Evolutionary conservation across 2,888 invertebrate species (phyloP).

Genomic region (Drosophila mimica): DNA sequence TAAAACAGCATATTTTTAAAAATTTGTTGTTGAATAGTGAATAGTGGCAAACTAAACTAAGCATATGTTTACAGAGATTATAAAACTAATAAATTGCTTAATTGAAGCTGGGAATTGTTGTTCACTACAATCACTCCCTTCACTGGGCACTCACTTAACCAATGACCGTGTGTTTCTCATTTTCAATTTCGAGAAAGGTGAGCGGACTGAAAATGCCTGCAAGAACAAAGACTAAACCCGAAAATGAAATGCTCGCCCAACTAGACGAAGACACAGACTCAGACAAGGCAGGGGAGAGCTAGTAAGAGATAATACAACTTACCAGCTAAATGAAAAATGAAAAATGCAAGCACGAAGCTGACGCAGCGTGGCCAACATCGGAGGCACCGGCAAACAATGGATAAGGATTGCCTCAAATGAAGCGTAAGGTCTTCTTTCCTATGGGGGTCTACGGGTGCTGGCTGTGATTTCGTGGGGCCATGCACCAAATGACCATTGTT

Average conservation of each 20-base stretch:
- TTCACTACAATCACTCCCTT: slow-evolving; percentile 49
- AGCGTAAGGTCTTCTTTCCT: slow-evolving; percentile 48
- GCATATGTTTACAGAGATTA: not conserved
- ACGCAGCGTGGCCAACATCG: slow-evolving; percentile 31
- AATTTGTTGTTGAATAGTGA: too few relatives aligned
- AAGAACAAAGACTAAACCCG: slow-evolving; percentile 26
- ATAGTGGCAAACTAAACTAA: not conserved
- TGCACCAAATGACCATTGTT: slow-evolving; percentile 42
- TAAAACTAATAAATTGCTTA: not conserved
- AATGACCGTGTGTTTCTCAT: slow-evolving; percentile 59
- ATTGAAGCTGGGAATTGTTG: slow-evolving; percentile 18
- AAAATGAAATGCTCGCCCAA: slow-evolving; percentile 18
- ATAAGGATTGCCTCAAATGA: slow-evolving; percentile 68
- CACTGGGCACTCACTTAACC: slow-evolving; percentile 50
- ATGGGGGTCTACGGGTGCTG: slow-evolving; percentile 15
- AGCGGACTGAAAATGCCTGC: slow-evolving; percentile 34
- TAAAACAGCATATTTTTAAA: too few relatives aligned
- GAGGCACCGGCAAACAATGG: slow-evolving; percentile 57
- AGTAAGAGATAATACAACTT: slow-evolving; percentile 55
- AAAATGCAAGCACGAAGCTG: slow-evolving; percentile 51
- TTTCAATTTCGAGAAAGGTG: slow-evolving; percentile 40
- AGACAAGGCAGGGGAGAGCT: slow-evolving; percentile 21
- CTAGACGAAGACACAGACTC: not conserved
- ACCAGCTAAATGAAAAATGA: slow-evolving; percentile 54
- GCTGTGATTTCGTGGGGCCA: slow-evolving; percentile 21